phyloP scores from a whole-genome alignment of 2,113 vertebrate species.

The Pollimyrus isidori region DNA sequence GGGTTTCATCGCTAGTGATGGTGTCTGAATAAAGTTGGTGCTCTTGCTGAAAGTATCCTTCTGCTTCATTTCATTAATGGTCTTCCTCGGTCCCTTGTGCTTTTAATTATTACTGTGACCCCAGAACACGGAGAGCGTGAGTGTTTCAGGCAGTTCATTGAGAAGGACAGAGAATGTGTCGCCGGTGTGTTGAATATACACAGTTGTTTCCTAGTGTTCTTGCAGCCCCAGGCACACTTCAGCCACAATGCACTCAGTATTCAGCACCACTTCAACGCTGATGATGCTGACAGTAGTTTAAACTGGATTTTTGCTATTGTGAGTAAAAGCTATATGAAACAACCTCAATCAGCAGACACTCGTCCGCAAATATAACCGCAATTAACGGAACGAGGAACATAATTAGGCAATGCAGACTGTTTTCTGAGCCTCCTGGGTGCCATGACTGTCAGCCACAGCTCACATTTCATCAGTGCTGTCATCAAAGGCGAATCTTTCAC shows the following conservation, averaged over 20 bases:
- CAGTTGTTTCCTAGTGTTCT: neutral
- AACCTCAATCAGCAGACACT: neutral
- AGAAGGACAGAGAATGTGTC: neutral
- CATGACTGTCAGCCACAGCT: neutral
- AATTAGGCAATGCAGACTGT: neutral
- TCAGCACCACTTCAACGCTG: neutral
- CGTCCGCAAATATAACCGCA: neutral
- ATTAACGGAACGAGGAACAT: neutral
- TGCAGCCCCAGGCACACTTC: neutral
- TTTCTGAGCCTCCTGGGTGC: neutral
- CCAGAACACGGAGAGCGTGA: neutral
- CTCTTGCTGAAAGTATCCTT: constrained; percentile 31
- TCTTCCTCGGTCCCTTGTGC: neutral
- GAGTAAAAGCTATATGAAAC: neutral
- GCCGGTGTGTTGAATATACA: neutral
- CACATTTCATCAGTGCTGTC: neutral
- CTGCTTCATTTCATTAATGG: neutral
- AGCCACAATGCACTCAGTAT: neutral
- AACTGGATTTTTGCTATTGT: neutral
- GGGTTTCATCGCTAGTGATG: constrained; percentile 40
- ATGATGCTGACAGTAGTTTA: neutral
- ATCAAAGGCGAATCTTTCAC: neutral
- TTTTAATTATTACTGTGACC: neutral
- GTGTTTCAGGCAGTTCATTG: neutral
- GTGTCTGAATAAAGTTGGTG: constrained; percentile 53